These are phyloP conservation scores for Crioceris asparagi DNA, from an alignment of 2,888 invertebrate genomes.

Conservation along the genomic window DNA sequence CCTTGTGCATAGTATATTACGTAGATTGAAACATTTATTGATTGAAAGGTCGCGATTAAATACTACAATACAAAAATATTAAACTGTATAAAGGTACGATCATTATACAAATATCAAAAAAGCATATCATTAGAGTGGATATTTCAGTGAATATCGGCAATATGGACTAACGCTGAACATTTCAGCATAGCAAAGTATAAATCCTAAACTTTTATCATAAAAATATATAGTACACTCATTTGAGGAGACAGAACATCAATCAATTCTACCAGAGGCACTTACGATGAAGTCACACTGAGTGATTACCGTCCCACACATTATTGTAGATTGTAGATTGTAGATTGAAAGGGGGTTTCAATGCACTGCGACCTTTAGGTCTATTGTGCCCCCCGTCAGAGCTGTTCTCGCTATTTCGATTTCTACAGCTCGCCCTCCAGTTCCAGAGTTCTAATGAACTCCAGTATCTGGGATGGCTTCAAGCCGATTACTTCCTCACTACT, in stretches of 20 bases:
- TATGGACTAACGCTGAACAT: slow-evolving; percentile 33
- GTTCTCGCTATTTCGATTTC: too few species aligned
- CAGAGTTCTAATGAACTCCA: too few species aligned
- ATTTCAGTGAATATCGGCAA: slow-evolving; percentile 25
- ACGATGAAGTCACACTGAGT: slow-evolving; percentile 38
- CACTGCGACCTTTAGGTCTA: too few species aligned
- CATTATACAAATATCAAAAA: slow-evolving; percentile 40
- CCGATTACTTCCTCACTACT: too few species aligned
- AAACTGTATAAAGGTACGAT: slow-evolving; percentile 40
- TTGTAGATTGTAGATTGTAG: too few species aligned
- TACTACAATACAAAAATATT: slow-evolving; percentile 41
- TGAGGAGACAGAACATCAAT: slow-evolving; percentile 35
- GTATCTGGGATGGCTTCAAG: too few species aligned
- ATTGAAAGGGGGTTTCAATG: too few species aligned
- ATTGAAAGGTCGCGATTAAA: slow-evolving; percentile 41
- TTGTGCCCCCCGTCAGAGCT: too few species aligned
- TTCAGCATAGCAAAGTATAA: slow-evolving; percentile 37
- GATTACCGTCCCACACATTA: slow-evolving; percentile 34
- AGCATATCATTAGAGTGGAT: slow-evolving; percentile 30
- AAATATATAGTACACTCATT: slow-evolving; percentile 38
- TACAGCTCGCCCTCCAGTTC: too few species aligned
- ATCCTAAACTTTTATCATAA: slow-evolving; percentile 34
- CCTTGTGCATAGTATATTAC: slow-evolving; percentile 37
- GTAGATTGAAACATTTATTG: slow-evolving; percentile 37
- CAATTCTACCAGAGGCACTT: slow-evolving; percentile 41